phyloP scores from a whole-genome alignment of 2,113 vertebrate genomes.

The Mus pahari region DNA sequence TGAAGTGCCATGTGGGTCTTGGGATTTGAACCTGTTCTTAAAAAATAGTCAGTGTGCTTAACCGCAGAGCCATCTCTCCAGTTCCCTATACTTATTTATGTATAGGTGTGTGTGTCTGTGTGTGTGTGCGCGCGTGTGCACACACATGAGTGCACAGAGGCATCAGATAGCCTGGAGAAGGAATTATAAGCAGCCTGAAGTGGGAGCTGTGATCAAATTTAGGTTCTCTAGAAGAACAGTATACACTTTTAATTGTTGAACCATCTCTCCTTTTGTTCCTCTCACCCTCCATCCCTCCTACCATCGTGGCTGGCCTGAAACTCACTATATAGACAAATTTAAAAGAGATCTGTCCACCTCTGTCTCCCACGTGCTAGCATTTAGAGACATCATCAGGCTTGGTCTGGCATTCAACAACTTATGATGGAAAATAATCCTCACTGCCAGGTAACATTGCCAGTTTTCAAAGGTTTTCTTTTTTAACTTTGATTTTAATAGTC shows the following conservation, averaged over 20 bases:
- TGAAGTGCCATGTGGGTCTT: too few species aligned
- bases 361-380: background rate
- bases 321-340: background rate
- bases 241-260: background rate
- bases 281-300: background rate
- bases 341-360: background rate
- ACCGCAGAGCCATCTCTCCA: too few species aligned
- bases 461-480: background rate
- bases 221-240: background rate
- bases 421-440: background rate
- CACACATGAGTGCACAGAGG: too few species aligned
- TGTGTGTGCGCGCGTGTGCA: background rate
- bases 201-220: background rate
- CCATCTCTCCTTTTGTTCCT: background rate
- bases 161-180: background rate
- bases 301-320: background rate
- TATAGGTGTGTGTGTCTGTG: background rate
- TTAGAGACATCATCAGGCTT: background rate
- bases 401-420: background rate
- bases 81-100: too few species aligned
- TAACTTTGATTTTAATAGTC: background rate
- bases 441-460: background rate
- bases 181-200: background rate
- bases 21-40: too few species aligned
- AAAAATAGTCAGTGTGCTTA: too few species aligned